Conservation (phyloP, 2,888 invertebrate species). For the Dynastes tityus region DNA sequence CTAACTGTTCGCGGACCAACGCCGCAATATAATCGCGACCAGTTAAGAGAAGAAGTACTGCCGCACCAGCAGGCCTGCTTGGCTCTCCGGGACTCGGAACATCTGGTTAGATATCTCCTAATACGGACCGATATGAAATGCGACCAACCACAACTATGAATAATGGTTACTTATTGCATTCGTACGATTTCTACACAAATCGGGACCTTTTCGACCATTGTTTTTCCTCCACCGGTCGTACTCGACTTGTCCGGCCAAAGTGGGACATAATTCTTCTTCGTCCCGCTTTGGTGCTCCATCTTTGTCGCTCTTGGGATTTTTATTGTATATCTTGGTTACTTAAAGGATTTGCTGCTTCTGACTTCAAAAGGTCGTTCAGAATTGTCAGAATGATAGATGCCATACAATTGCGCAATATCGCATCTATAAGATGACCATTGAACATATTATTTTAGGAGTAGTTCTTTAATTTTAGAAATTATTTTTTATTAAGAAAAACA, state of each 20-base stretch:
- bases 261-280: conserved; percentile 30
- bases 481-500: no score
- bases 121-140: conserved; percentile 64
- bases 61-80: not conserved
- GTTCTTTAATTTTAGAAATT: no score
- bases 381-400: conserved; percentile 1
- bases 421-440: no score
- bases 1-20: conserved; percentile 19
- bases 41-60: conserved; percentile 10
- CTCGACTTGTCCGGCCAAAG: conserved; percentile 9
- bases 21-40: conserved; percentile 6
- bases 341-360: conserved; percentile 38
- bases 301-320: conserved; percentile 30
- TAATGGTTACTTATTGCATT: conserved; percentile 57
- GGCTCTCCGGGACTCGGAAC: conserved; percentile 53
- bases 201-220: conserved; percentile 55
- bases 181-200: conserved; percentile 45
- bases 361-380: conserved; percentile 21
- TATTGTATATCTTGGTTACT: conserved; percentile 47
- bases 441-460: no score
- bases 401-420: not conserved
- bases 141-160: conserved; percentile 58
- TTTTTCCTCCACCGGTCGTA: conserved; percentile 49
- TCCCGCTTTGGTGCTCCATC: not conserved
- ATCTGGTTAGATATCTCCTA: conserved; percentile 62